These are phyloP conservation scores for Epinephelus cyanopodus DNA, from an alignment of 2,113 vertebrate species.

Conservation along the genomic window DNA sequence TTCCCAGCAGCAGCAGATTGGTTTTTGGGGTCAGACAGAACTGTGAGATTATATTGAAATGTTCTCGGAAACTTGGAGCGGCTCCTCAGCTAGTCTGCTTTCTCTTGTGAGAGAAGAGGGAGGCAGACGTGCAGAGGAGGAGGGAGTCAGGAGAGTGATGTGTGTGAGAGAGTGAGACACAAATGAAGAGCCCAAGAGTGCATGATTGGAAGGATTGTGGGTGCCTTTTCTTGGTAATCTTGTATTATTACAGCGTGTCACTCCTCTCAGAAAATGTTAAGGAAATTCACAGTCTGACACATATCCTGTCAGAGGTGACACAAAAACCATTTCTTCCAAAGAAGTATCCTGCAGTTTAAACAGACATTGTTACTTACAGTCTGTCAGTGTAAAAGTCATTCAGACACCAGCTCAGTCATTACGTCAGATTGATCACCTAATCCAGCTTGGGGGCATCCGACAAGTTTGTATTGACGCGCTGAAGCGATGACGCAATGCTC, in stretches of 20 bases:
- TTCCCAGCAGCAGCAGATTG: slow-evolving; percentile 8
- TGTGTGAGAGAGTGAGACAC: background rate
- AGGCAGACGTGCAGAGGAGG: slow-evolving; percentile 19
- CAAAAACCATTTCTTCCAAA: background rate
- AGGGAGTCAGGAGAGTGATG: background rate
- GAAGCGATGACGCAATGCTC: slow-evolving; percentile 42
- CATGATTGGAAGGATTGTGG: background rate
- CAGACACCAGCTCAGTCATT: slow-evolving; percentile 17
- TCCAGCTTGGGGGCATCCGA: slow-evolving; percentile 34
- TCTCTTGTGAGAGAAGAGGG: background rate
- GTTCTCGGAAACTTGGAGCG: slow-evolving; percentile 83
- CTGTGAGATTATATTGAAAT: slow-evolving; percentile 68
- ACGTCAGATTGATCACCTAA: background rate
- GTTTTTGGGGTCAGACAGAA: slow-evolving; percentile 39
- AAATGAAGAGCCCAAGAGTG: background rate
- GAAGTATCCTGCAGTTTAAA: background rate
- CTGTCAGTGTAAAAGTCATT: background rate
- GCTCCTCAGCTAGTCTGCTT: background rate
- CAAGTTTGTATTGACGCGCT: slow-evolving; percentile 20
- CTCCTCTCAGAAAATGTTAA: background rate
- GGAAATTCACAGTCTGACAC: background rate
- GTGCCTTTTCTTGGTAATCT: background rate
- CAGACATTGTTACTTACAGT: slow-evolving; percentile 24
- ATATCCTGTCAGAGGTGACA: background rate
- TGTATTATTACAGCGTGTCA: too few species aligned